Evolutionary conservation across 92 coral and sea anemone genomes (phyloP).

Genomic region (Siderastrea siderea): DNA sequence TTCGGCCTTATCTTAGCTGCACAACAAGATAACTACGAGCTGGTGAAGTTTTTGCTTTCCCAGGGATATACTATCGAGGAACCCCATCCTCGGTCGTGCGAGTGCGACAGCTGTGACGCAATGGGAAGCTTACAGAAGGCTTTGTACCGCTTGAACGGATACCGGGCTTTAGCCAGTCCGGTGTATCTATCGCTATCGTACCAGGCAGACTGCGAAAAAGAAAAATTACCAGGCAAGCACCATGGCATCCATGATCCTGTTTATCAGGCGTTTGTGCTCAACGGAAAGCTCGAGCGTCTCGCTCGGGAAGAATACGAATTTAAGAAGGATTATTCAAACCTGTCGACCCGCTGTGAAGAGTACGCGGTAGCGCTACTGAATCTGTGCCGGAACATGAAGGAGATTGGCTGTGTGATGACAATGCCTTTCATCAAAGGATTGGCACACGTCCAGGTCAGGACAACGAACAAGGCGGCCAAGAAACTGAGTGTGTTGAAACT

Average conservation of each 20-base stretch:
- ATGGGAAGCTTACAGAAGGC: conserved; percentile 79
- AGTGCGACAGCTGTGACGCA: conserved; percentile 61
- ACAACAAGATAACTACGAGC: conserved; percentile 76
- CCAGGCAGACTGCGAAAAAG: conserved; percentile 30
- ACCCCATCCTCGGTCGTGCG: conserved; percentile 80
- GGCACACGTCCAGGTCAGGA: conserved; percentile 32
- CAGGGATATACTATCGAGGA: conserved; percentile 72
- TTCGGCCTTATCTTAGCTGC: conserved; percentile 72
- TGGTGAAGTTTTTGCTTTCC: conserved; percentile 71
- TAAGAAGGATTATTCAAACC: conserved; percentile 81
- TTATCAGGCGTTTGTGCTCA: conserved; percentile 85
- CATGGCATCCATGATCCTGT: conserved; percentile 65
- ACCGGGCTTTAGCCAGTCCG: conserved; percentile 86
- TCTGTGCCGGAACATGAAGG: conserved; percentile 87
- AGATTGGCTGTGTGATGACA: conserved; percentile 82
- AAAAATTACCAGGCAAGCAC: not conserved
- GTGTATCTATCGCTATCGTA: conserved; percentile 80
- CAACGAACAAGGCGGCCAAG: conserved; percentile 55
- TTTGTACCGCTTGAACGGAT: conserved; percentile 78
- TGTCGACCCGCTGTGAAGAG: conserved; percentile 88
- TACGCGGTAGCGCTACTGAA: conserved; percentile 84
- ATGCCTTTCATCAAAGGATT: conserved; percentile 55
- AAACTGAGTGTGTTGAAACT: conserved; percentile 81
- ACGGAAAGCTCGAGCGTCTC: conserved; percentile 75
- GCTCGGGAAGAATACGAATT: conserved; percentile 86